Evolutionary conservation across 1,140 invertebrate species (phyloP), one percentile per base, ranked within the genome.

Genomic region (Musca domestica): DNA sequence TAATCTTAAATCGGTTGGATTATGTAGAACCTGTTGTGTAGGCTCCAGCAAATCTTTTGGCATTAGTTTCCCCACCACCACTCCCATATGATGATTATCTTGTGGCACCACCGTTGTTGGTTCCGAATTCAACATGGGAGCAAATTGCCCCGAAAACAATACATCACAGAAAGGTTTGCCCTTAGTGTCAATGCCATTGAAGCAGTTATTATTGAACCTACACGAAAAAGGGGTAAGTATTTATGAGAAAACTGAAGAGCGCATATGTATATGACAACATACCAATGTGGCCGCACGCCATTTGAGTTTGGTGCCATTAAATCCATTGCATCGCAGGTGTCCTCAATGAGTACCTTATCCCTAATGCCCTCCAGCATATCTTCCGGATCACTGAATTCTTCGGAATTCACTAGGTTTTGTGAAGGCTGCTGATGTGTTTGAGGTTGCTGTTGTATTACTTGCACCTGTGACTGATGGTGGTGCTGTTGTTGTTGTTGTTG

Each of bases 311-410:
- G 70, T n/a, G 74, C 74, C 2, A 79, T 69, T 20, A 79, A 66
- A 47, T 80, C 78, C 7, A 78, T 71, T 56, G 74, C 77, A 64
- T 81, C 76, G 63, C 76, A 78, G 14, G 78, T 80, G 63, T 81
- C 80, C 47, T 78, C 77, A 3, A 80, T 75, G 2, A 76, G 77
- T 12, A 82, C 83, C 61, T 82, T 85, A 14, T 86, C 84, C 67
- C 90, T 84, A 69, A 92, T 91, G 69, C 91, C 92, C 76, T 91
- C 92, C 86, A 93, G 91, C 76, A 93, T 85, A 80, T 93, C 92
- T 80, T 93, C 92, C 0, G 91, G 87, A 72, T 93, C 91, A 67
- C 90, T 92, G 75, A 93, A 92, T 76, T 92, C 91, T 51, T 78
- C 74, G 41, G 56, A 17, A 2, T 25, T 23, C 19, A 61, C 10